Evolutionary conservation across 2,797 vertebrate species (phyloP).

Genomic region (Typhlichthys eigenmanni): DNA sequence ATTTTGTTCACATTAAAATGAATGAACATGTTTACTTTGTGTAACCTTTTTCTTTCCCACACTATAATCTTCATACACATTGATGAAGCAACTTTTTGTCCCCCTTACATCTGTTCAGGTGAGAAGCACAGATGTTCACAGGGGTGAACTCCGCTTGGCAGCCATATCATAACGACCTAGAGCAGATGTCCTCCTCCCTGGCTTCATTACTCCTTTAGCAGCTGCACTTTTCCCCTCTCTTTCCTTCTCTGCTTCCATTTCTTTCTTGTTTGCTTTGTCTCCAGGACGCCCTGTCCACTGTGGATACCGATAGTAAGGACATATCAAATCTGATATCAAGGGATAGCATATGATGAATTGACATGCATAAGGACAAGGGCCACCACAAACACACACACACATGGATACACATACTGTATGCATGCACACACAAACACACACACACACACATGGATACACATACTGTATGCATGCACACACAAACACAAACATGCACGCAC

Average conservation of each 20-base stretch:
- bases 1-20: no score
- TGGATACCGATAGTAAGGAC: no score
- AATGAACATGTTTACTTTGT: no score
- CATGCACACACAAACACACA: not conserved
- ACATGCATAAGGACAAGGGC: no score
- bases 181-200: conserved; percentile 31
- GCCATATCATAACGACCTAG: conserved; percentile 14
- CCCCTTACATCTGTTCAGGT: conserved; percentile 7
- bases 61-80: not conserved
- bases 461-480: not conserved
- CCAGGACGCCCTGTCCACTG: no score
- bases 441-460: not conserved
- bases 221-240: not conserved
- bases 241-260: not conserved
- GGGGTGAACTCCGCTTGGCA: conserved; percentile 27
- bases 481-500: not conserved
- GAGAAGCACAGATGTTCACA: conserved; percentile 4
- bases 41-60: no score
- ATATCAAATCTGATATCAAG: no score
- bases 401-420: not conserved
- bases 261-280: not conserved
- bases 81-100: not conserved
- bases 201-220: conserved; percentile 16
- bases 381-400: not conserved
- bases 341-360: no score